Conservation (phyloP, 1,140 invertebrate species). For the Bombus consobrinus region DNA sequence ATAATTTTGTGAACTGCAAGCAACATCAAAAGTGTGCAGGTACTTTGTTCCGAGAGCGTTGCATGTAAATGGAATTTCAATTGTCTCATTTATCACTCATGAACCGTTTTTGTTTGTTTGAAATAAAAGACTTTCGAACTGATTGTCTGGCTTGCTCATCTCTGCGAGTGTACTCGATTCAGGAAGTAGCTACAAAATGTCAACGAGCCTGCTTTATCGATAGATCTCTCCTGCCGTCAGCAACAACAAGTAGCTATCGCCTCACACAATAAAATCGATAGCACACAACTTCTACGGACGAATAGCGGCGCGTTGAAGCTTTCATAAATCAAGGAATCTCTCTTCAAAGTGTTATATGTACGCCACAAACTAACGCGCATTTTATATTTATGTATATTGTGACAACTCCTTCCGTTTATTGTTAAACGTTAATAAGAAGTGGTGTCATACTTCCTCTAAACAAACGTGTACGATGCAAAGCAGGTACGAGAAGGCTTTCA, state of each 20-base stretch:
- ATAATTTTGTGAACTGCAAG: too few relatives aligned
- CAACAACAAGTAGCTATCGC: slow-evolving; percentile 10
- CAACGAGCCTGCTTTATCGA: slow-evolving; percentile 43
- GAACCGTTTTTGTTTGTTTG: neutral
- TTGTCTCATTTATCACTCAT: too few relatives aligned
- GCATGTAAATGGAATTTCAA: too few relatives aligned
- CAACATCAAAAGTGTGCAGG: too few relatives aligned
- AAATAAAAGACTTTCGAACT: neutral
- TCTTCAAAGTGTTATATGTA: neutral
- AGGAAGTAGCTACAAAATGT: slow-evolving; percentile 13
- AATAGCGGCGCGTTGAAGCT: neutral
- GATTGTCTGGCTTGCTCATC: neutral
- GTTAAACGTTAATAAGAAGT: too few relatives aligned
- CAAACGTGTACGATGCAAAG: too few relatives aligned
- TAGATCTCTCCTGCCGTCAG: slow-evolving; percentile 29
- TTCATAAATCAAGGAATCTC: neutral
- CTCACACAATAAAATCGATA: slow-evolving; percentile 14
- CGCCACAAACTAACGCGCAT: too few relatives aligned
- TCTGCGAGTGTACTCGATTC: neutral
- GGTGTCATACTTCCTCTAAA: too few relatives aligned
- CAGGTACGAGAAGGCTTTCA: too few relatives aligned
- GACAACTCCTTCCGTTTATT: too few relatives aligned
- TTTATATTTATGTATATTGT: too few relatives aligned
- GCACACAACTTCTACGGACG: neutral
- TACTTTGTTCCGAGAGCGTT: too few relatives aligned